Conservation (phyloP, 2,888 invertebrate species). For the Cosmorhoe ocellata region DNA sequence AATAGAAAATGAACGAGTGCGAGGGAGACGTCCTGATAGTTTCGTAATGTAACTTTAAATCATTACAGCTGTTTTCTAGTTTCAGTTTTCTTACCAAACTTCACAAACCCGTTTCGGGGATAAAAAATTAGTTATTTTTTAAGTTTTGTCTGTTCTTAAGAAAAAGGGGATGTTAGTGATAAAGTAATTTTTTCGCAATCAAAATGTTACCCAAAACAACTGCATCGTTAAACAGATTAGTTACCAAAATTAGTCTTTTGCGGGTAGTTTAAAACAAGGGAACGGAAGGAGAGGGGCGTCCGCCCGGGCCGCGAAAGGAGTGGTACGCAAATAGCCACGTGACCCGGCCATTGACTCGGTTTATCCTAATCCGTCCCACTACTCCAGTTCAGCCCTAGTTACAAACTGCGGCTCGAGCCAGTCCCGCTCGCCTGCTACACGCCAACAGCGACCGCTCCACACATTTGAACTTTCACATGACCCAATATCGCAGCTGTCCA, state of each 20-base stretch:
- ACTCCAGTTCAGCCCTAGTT: slow-evolving; percentile 72
- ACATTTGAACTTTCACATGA: slow-evolving; percentile 58
- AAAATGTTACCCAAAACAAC: slow-evolving; percentile 37
- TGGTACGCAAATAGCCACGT: slow-evolving; percentile 76
- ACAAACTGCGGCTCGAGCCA: slow-evolving; percentile 42
- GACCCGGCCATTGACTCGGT: slow-evolving; percentile 82
- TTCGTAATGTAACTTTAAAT: no score
- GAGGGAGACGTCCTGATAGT: no score
- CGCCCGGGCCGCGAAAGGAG: slow-evolving; percentile 52
- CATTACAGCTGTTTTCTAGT: no score
- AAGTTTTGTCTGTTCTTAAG: no score
- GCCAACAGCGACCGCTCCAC: slow-evolving; percentile 38
- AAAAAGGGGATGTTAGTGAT: no score
- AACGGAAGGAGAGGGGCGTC: slow-evolving; percentile 58
- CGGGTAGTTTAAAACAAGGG: slow-evolving; percentile 67
- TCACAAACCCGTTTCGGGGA: no score
- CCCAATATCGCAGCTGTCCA: slow-evolving; percentile 54
- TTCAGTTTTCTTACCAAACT: no score
- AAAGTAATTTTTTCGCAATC: slow-evolving; percentile 26
- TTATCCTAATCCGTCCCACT: slow-evolving; percentile 82
- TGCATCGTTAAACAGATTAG: slow-evolving; percentile 61
- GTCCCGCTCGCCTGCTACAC: slow-evolving; percentile 37
- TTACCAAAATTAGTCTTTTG: slow-evolving; percentile 69
- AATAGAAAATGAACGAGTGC: no score
- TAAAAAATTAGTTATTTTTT: no score